Evolutionary conservation across 2,113 vertebrate genomes (phyloP), one percentile per base, ranked within the genome.

Genomic region (Xyrauchen texanus): DNA sequence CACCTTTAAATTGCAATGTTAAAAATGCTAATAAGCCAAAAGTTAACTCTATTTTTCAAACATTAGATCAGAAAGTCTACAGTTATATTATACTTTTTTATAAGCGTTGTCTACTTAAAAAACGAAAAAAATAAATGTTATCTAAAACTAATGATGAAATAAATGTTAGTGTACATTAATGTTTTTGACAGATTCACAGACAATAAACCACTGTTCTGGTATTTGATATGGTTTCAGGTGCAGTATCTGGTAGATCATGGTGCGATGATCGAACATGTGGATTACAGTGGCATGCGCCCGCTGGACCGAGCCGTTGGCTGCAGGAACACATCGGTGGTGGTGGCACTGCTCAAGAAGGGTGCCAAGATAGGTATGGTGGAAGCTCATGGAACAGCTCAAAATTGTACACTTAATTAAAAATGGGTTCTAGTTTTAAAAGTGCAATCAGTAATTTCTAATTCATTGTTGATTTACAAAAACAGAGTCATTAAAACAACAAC

Each of bases 231-330:
- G 44, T 57, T 79, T 42, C 90, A 96, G 95, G 95, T 96, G 76
- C 95, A 96, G 88, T 96, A 94, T 78, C 91, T 96, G 85, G 94
- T 96, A 87, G 95, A 96, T 83, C 94, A 96, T 0, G 95, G 95
- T 42, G 95, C 95, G 81, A 95, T 96, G 94, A 96, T 96, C 0
- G 95, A 96, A 83, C 95, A 96, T 0, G 95, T 96, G 0, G 95
- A 96, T 89, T 95, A 96, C 92, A 96, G 95, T 0, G 95, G 95
- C 46, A 96, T 96, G 95, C 93, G 95, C 0, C 95, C 95, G 8
- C 88, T 96, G 0, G 95, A 96, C 83, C 90, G 95, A 64, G 95
- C 95, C 0, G 95, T 96, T 83, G 95, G 95, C 5, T 96, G 95
- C 88, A 94, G 95, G 83, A 96, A 96, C 91, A 96, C 95, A 8